A percentile compares a stretch with the other conserved stretches of the same genome.
These are phyloP conservation scores for Lordiphosa clarofinis DNA, from an alignment of 1,140 invertebrate genomes.

Conservation along the genomic window DNA sequence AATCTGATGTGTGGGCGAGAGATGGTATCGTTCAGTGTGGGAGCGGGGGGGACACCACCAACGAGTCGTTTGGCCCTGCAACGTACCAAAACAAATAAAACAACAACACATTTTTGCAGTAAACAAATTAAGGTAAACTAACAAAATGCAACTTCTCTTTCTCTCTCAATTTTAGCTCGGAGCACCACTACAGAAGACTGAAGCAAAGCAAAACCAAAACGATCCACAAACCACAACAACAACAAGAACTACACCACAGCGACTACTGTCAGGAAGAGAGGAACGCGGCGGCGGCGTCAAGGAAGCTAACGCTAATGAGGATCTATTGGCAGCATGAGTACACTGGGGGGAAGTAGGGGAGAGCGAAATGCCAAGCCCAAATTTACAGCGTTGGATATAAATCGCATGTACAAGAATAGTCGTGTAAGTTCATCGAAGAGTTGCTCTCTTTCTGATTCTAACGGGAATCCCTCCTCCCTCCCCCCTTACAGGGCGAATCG, in stretches of 20 bases:
- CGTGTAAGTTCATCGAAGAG: conserved; percentile 83
- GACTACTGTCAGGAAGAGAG: conserved; percentile 41
- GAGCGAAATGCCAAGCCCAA: conserved; percentile 87
- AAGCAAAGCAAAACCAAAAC: conserved; percentile 24
- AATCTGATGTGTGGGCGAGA: conserved; percentile 23
- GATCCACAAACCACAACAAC: conserved; percentile 25
- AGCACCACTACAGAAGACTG: conserved; percentile 32
- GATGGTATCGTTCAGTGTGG: not conserved
- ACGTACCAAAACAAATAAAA: conserved; percentile 55
- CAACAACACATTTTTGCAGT: conserved; percentile 40
- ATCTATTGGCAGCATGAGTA: conserved; percentile 90
- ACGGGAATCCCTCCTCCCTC: not conserved
- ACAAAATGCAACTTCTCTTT: conserved; percentile 11
- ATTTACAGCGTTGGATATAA: conserved; percentile 97
- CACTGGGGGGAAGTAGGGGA: conserved; percentile 94
- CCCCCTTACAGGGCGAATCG: conserved; percentile 87
- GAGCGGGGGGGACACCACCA: not conserved
- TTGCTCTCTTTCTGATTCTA: not conserved
- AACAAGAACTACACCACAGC: not conserved
- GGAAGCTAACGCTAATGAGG: conserved; percentile 80
- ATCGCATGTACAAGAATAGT: conserved; percentile 95
- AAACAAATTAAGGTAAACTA: conserved; percentile 44
- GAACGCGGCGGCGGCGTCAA: conserved; percentile 70
- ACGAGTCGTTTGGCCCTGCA: conserved; percentile 13
- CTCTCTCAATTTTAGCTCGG: conserved; percentile 15